Percentiles rank a stretch among this genome's conserved stretches.
These are phyloP conservation scores for Allobates femoralis DNA, from an alignment of 2,797 vertebrate species.

Conservation along the genomic window DNA sequence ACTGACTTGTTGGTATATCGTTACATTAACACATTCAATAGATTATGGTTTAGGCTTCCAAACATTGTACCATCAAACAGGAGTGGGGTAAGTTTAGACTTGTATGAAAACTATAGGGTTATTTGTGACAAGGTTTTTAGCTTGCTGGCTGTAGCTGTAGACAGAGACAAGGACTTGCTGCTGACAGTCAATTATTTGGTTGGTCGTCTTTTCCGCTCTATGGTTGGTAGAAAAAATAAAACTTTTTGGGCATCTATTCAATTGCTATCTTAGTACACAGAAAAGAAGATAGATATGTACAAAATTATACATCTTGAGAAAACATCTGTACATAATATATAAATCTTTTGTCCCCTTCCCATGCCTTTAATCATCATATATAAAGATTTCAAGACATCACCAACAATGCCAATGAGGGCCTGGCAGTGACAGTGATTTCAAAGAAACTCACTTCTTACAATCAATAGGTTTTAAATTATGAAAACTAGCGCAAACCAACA, in stretches of 20 bases:
- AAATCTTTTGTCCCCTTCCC: constrained; percentile 82
- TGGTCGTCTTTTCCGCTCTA: constrained; percentile 72
- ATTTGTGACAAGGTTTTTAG: background rate
- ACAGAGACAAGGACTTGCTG: background rate
- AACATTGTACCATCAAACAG: background rate
- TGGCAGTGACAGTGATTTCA: background rate
- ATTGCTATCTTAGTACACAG: constrained; percentile 82
- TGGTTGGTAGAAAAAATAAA: constrained; percentile 81
- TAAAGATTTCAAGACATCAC: constrained; percentile 18
- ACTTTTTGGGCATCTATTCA: constrained; percentile 83
- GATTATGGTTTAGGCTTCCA: background rate
- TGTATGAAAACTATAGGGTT: background rate
- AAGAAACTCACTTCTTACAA: background rate
- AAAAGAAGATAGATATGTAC: constrained; percentile 79
- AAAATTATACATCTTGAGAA: constrained; percentile 85
- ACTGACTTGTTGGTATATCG: background rate
- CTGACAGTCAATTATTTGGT: constrained; percentile 49
- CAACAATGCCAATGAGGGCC: background rate
- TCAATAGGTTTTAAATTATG: background rate
- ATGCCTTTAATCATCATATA: constrained; percentile 28
- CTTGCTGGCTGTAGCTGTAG: constrained; percentile 11
- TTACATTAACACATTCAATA: background rate
- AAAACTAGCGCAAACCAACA: background rate
- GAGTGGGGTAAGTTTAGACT: background rate
- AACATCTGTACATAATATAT: constrained; percentile 85